A percentile compares a stretch with the other conserved stretches of the same genome.
Evolutionary conservation across 2,888 invertebrate genomes (phyloP).

Genomic region (Himalopsyche kuldschensis): DNA sequence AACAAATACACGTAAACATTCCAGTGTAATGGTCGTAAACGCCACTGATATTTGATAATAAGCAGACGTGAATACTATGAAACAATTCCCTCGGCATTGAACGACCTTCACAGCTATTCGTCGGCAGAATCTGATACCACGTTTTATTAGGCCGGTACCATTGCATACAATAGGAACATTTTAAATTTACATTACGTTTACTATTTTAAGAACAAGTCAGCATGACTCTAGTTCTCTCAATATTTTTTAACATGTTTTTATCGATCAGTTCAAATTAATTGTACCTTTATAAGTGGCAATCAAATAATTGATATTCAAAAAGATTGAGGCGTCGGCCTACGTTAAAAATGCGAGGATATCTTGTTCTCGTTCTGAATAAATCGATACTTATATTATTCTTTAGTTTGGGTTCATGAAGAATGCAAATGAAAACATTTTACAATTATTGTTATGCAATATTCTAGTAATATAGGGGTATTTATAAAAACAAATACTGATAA

Average conservation of each 20-base stretch:
- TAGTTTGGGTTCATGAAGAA: too few species aligned
- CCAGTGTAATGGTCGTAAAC: background rate
- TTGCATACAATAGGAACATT: background rate
- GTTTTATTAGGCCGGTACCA: background rate
- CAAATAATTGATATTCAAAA: background rate
- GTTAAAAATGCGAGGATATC: too few species aligned
- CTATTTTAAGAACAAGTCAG: too few species aligned
- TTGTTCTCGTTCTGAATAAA: too few species aligned
- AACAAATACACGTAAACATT: too few species aligned
- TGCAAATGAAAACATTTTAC: too few species aligned
- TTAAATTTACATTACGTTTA: background rate
- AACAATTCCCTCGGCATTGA: conserved; percentile 16
- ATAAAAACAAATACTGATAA: too few species aligned
- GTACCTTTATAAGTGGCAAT: background rate
- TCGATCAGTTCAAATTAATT: background rate
- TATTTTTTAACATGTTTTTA: background rate
- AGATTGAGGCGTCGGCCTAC: too few species aligned
- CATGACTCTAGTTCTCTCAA: background rate
- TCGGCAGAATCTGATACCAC: background rate
- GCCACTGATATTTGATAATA: background rate
- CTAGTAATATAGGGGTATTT: too few species aligned
- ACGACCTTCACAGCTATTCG: conserved; percentile 13
- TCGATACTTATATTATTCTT: too few species aligned
- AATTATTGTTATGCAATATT: too few species aligned
- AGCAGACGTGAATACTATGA: background rate